These are phyloP conservation scores for Scaptodrosophila latifasciaeformis DNA, from an alignment of 2,888 invertebrate genomes.

Conservation along the genomic window DNA sequence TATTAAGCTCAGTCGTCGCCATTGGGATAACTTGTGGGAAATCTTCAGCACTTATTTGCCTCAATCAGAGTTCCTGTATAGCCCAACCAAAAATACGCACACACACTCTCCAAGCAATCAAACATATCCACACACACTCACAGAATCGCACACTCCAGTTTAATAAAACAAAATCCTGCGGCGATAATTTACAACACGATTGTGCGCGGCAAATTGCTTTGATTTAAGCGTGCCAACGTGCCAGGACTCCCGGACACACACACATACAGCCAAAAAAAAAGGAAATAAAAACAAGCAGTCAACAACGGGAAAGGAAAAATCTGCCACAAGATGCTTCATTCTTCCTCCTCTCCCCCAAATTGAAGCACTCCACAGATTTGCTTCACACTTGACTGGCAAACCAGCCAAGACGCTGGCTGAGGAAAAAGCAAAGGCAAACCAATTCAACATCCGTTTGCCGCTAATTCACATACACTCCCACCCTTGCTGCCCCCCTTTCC, in stretches of 20 bases:
- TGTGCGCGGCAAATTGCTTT: conserved; percentile 66
- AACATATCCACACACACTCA: conserved; percentile 13
- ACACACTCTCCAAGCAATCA: not conserved
- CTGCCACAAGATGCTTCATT: conserved; percentile 55
- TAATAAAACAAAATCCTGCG: conserved; percentile 67
- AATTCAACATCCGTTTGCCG: conserved; percentile 66
- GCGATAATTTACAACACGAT: conserved; percentile 68
- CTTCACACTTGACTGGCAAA: conserved; percentile 56
- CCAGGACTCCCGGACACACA: conserved; percentile 32
- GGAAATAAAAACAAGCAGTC: conserved; percentile 63
- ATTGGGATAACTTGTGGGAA: too few relatives aligned
- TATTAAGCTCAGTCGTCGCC: too few relatives aligned
- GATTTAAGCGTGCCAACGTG: conserved; percentile 66
- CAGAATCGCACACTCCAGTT: conserved; percentile 47
- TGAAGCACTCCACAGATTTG: conserved; percentile 16
- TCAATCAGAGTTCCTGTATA: too few relatives aligned
- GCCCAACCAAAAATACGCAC: too few relatives aligned
- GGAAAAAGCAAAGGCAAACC: conserved; percentile 53
- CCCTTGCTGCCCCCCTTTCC: not conserved
- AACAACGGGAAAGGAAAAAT: conserved; percentile 43
- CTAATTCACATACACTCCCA: conserved; percentile 55
- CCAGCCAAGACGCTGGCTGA: conserved; percentile 8
- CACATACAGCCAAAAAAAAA: conserved; percentile 22
- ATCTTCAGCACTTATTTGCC: too few relatives aligned
- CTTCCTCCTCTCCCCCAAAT: conserved; percentile 22